Evolutionary conservation across 2,888 invertebrate genomes (phyloP).

Genomic region (Scrobipalpa costella): DNA sequence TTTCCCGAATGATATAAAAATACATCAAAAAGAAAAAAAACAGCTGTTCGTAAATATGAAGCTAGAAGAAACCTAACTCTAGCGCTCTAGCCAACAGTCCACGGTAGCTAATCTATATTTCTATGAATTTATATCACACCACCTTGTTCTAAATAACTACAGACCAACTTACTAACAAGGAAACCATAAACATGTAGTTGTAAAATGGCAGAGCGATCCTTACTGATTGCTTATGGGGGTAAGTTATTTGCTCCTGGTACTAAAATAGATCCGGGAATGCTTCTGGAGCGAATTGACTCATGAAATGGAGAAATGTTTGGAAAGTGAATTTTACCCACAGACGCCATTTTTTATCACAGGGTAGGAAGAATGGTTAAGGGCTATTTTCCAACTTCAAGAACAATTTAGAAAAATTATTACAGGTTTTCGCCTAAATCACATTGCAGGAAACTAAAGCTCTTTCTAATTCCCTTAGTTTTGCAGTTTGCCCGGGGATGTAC

Average conservation of each 20-base stretch:
- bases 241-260: background rate
- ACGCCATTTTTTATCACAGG: background rate
- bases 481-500: no score
- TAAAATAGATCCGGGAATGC: background rate
- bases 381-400: no score
- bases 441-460: no score
- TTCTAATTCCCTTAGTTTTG: no score
- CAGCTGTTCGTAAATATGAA: background rate
- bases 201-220: background rate
- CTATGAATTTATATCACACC: background rate
- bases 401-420: no score
- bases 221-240: background rate
- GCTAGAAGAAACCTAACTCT: background rate
- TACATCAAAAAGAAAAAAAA: no score
- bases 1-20: constrained; percentile 30
- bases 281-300: background rate
- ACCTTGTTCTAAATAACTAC: constrained; percentile 9
- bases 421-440: no score
- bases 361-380: no score
- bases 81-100: no score
- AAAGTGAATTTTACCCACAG: background rate
- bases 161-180: background rate
- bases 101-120: background rate
- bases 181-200: constrained; percentile 4
- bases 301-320: background rate